These are phyloP conservation scores for Oncopodura yosiiana DNA, from an alignment of 1,140 invertebrate species.

Conservation along the genomic window DNA sequence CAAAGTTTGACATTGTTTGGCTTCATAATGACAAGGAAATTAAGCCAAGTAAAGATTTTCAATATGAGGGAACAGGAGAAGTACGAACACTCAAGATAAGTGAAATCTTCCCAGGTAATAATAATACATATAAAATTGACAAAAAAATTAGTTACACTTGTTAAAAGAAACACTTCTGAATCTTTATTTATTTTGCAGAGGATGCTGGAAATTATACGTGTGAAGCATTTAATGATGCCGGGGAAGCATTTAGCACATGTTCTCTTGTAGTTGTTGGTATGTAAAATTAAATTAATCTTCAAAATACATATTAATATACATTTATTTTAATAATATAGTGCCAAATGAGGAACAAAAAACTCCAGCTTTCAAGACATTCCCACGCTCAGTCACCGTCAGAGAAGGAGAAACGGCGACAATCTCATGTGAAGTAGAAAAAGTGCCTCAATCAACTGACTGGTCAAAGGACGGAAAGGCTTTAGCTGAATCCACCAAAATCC, in stretches of 20 bases:
- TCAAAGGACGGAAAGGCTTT: slow-evolving; percentile 81
- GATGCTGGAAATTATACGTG: slow-evolving; percentile 88
- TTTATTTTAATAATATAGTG: slow-evolving; percentile 45
- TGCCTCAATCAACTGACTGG: slow-evolving; percentile 63
- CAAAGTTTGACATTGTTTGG: slow-evolving; percentile 88
- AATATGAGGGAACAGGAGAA: slow-evolving; percentile 80
- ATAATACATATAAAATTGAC: no score
- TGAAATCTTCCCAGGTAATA: slow-evolving; percentile 90
- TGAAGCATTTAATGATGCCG: slow-evolving; percentile 89
- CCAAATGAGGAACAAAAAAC: slow-evolving; percentile 73
- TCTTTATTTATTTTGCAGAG: no score
- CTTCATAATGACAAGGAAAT: slow-evolving; percentile 94
- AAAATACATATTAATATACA: not conserved
- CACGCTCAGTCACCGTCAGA: slow-evolving; percentile 70
- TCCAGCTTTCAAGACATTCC: slow-evolving; percentile 79
- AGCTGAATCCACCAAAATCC: slow-evolving; percentile 63
- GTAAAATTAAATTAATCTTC: slow-evolving; percentile 14
- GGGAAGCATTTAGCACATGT: slow-evolving; percentile 85
- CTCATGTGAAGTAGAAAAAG: slow-evolving; percentile 63
- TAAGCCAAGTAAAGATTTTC: slow-evolving; percentile 91
- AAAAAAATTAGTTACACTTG: no score
- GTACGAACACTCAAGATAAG: slow-evolving; percentile 81
- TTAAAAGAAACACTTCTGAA: no score
- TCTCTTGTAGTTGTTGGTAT: slow-evolving; percentile 65
- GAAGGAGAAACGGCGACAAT: slow-evolving; percentile 72